Conservation (phyloP, 2,113 vertebrate species). For the Cottus gobio region DNA sequence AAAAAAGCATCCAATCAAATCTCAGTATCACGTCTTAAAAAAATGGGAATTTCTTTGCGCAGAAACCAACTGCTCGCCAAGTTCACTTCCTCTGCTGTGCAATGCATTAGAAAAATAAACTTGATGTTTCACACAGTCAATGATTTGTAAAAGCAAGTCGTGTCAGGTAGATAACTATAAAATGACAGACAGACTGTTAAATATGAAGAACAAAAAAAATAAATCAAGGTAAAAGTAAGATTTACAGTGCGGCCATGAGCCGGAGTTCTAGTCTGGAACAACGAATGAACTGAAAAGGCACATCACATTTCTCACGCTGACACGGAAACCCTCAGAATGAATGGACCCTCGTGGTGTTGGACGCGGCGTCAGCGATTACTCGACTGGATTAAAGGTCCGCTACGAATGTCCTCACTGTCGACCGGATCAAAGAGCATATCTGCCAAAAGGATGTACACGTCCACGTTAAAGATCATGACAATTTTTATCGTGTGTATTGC, state of each 20-base stretch:
- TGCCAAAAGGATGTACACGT: slow-evolving; percentile 22
- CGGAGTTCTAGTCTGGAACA: slow-evolving; percentile 27
- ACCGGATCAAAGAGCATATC: slow-evolving; percentile 12
- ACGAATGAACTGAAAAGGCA: slow-evolving; percentile 73
- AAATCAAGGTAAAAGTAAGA: slow-evolving; percentile 27
- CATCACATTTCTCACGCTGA: slow-evolving; percentile 60
- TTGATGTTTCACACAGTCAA: slow-evolving; percentile 37
- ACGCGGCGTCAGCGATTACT: not conserved
- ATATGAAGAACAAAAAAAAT: slow-evolving; percentile 20
- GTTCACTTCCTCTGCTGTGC: slow-evolving; percentile 18
- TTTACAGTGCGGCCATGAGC: slow-evolving; percentile 42
- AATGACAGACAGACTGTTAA: slow-evolving; percentile 62
- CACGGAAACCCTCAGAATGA: slow-evolving; percentile 48
- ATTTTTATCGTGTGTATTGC: slow-evolving; percentile 8
- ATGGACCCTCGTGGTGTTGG: not conserved
- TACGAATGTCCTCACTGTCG: not conserved
- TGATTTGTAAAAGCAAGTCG: slow-evolving; percentile 41
- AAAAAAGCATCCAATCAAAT: not conserved
- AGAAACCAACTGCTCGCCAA: not conserved
- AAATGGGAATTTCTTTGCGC: not conserved
- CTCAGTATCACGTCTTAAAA: not conserved
- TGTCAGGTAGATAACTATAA: slow-evolving; percentile 52
- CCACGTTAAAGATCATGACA: slow-evolving; percentile 1
- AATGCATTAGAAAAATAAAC: slow-evolving; percentile 55
- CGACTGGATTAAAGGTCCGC: slow-evolving; percentile 1